A percentile compares a stretch with the other conserved stretches of the same genome.
Conservation (phyloP, 1,140 invertebrate species). For the Saccostrea cuccullata region DNA sequence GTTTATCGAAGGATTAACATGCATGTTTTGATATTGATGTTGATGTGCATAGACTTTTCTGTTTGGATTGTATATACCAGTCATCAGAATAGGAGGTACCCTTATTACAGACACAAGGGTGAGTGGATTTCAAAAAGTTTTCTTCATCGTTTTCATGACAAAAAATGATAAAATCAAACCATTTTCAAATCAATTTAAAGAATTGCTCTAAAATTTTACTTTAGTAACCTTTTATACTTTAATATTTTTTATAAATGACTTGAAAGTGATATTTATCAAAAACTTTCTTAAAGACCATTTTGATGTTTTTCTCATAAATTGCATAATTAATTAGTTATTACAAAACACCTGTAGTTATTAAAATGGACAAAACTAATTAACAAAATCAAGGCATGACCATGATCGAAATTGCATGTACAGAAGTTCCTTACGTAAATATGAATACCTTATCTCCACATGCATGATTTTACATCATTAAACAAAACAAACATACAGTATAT, state of each 20-base stretch:
- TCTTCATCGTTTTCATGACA: background rate
- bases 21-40: background rate
- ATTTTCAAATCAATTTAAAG: background rate
- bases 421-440: background rate
- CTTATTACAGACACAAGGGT: background rate
- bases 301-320: background rate
- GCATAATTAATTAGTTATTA: constrained; percentile 20
- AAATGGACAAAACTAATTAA: background rate
- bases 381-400: background rate
- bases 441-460: too few relatives aligned
- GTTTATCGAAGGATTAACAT: constrained; percentile 22
- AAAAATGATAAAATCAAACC: background rate
- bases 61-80: background rate
- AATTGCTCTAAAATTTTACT: too few relatives aligned
- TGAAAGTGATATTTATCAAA: background rate
- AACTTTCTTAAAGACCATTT: background rate
- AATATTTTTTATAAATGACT: background rate
- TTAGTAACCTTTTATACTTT: background rate
- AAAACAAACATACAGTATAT: too few relatives aligned
- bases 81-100: background rate
- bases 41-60: background rate
- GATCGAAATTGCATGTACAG: background rate
- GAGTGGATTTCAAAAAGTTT: background rate
- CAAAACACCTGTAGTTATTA: background rate
- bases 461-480: too few relatives aligned